Evolutionary conservation across 2,113 vertebrate species (phyloP), one percentile per base, ranked within the genome.

Genomic region (Mola mola): DNA sequence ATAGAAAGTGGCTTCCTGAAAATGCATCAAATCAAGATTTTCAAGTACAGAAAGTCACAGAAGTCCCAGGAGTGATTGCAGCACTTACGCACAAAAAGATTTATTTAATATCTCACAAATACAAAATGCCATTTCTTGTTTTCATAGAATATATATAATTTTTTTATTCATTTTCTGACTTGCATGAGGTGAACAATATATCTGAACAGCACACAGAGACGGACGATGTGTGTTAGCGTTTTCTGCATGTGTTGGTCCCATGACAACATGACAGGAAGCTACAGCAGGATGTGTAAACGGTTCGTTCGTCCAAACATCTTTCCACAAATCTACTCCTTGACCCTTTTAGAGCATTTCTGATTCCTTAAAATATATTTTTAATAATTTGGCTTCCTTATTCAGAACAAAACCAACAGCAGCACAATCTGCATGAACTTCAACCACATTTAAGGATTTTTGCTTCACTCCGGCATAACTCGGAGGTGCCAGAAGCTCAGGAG

Each of bases 91-190:
- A 88, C 62, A 6, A 75, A 89, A 71, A 70, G 28, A 73, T 89
- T 90, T 88, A 89, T 87, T 90, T 52, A 50, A 66, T 31, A 22
- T 75, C 42, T 80, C 73, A 88, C 85, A 79, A 13, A 83, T 83
- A 89, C 78, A 89, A 89, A 90, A 88, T 81, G 69, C 73, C 51
- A 43, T 76, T 44, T 64, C 19, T 71, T 75, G 24, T 21, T 53
- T 46, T 65, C 37, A 79, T 53, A 75, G 42, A 75, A 75, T 58
- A 44, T 55, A 51, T 58, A 38, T 62, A 70, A 20, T 49, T 71
- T 85, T 78, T 81, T 60, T 63, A 44, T 55, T 44, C 15, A 56
- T 85, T 85, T 75, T 84, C 13, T 75, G 40, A 78, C 48, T 89
- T 90, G 87, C 89, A 2, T 72, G 76, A 86, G 75, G 78, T 80